These are phyloP conservation scores for Yponomeuta malinellus DNA, from an alignment of 2,888 invertebrate species.

Conservation along the genomic window DNA sequence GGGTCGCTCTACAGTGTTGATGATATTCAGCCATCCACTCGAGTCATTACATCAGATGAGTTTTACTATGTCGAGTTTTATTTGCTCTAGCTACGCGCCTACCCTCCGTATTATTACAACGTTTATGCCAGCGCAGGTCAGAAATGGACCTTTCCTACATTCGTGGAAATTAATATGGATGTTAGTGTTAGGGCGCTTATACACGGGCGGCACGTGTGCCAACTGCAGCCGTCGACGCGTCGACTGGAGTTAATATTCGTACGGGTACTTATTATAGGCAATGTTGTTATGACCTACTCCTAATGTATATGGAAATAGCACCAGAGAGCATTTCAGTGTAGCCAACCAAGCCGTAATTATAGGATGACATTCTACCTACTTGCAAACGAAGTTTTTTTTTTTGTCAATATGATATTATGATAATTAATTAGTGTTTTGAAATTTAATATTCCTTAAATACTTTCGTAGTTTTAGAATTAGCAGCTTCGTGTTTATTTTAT, in stretches of 20 bases:
- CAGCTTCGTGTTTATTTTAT: neutral
- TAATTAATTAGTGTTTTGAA: neutral
- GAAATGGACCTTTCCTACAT: too few relatives aligned
- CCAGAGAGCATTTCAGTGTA: neutral
- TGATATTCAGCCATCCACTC: neutral
- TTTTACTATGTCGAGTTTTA: neutral
- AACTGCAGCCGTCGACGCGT: too few relatives aligned
- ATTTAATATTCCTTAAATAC: neutral
- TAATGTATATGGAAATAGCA: neutral
- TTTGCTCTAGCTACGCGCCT: too few relatives aligned
- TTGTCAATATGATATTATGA: neutral
- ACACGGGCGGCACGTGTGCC: too few relatives aligned
- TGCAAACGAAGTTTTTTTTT: neutral
- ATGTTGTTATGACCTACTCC: neutral
- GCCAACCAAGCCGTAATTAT: neutral
- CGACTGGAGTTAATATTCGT: too few relatives aligned
- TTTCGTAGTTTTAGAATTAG: neutral
- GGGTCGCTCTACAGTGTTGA: slow-evolving; percentile 6
- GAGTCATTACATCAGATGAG: slow-evolving; percentile 1
- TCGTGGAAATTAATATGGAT: too few relatives aligned
- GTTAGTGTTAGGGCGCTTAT: too few relatives aligned
- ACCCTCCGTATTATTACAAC: too few relatives aligned
- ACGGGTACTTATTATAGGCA: neutral
- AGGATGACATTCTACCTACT: neutral
- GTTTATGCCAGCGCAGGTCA: too few relatives aligned